A percentile compares a stretch with the other conserved stretches of the same genome.
These are phyloP conservation scores for Ptiloglossa arizonensis DNA, from an alignment of 1,140 invertebrate species.

Conservation along the genomic window DNA sequence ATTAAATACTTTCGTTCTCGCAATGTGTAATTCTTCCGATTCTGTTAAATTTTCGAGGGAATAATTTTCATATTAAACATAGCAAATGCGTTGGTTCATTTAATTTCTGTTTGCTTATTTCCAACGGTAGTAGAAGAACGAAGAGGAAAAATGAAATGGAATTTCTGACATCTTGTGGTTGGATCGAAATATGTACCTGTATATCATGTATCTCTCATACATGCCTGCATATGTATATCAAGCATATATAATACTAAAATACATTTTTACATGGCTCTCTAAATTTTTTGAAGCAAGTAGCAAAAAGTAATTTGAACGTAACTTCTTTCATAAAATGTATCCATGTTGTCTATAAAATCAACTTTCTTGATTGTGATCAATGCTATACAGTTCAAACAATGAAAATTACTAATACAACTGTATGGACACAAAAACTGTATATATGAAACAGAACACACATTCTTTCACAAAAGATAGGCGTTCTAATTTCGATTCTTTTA, in stretches of 20 bases:
- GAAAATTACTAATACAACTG: no score
- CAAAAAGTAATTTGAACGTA: no score
- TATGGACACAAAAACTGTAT: no score
- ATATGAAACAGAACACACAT: no score
- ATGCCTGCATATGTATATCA: background rate
- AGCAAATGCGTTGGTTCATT: conserved; percentile 18
- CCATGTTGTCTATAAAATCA: no score
- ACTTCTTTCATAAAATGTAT: no score
- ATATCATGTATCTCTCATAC: background rate
- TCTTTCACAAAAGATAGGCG: no score
- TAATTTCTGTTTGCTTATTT: conserved; percentile 1
- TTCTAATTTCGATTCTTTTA: no score
- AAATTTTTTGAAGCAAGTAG: no score
- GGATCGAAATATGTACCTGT: background rate
- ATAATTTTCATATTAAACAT: conserved; percentile 71
- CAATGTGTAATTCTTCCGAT: conserved; percentile 71
- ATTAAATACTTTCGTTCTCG: conserved; percentile 65
- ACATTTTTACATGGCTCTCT: background rate
- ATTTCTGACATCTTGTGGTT: background rate
- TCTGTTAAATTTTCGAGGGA: conserved; percentile 63
- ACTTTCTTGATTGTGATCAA: no score
- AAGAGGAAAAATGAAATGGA: background rate
- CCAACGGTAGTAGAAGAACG: conserved; percentile 1
- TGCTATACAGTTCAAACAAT: no score
- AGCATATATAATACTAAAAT: background rate